Evolutionary conservation across 2,888 invertebrate genomes (phyloP).

Genomic region (Griposia aprilina): DNA sequence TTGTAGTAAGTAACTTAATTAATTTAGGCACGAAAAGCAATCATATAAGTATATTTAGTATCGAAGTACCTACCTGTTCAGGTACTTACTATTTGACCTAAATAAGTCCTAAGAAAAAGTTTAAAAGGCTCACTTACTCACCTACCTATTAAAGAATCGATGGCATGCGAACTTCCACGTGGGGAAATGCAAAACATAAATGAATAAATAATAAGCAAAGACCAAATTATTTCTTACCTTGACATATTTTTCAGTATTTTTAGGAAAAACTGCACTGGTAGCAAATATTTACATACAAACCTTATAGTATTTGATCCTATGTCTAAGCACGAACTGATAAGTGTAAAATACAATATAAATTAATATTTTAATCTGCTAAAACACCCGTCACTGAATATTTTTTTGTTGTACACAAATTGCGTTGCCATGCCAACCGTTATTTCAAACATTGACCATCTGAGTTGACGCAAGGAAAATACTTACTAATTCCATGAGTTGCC

Average conservation of each 20-base stretch:
- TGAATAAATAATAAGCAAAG: conserved; percentile 49
- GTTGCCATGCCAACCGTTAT: conserved; percentile 53
- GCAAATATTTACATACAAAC: neutral
- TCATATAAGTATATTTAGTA: neutral
- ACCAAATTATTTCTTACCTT: conserved; percentile 70
- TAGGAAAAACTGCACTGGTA: neutral
- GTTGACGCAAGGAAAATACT: neutral
- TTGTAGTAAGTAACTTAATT: neutral
- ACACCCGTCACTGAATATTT: conserved; percentile 13
- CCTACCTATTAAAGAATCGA: conserved; percentile 34
- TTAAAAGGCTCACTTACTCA: neutral
- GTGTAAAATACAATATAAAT: neutral
- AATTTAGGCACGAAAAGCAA: neutral
- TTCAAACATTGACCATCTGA: conserved; percentile 49
- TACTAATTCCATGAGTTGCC: neutral
- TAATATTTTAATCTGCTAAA: neutral
- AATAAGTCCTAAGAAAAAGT: neutral
- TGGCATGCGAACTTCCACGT: conserved; percentile 31
- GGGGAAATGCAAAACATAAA: conserved; percentile 40
- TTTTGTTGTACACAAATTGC: conserved; percentile 31
- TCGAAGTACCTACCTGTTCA: neutral
- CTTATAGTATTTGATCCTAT: neutral
- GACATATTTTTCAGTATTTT: conserved; percentile 64
- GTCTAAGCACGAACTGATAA: neutral
- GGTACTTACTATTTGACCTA: conserved; percentile 22